Conservation (phyloP, 2,888 invertebrate species). For the Maniola hyperantus region DNA sequence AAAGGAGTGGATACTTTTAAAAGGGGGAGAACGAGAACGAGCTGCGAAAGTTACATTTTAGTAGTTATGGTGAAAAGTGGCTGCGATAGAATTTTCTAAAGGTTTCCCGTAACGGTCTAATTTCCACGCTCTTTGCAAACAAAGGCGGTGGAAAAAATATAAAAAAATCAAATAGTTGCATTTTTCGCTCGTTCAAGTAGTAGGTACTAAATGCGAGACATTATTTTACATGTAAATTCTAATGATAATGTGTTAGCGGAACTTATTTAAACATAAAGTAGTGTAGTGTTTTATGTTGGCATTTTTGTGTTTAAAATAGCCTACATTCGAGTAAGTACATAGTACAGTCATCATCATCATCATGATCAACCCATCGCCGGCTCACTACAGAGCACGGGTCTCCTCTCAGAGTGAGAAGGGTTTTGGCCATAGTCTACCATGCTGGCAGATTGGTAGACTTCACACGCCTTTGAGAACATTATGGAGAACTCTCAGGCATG, state of each 20-base stretch:
- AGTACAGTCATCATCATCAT: too few species aligned
- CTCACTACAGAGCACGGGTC: too few species aligned
- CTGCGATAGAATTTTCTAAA: constrained; percentile 42
- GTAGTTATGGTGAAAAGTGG: constrained; percentile 39
- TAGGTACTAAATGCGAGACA: constrained; percentile 27
- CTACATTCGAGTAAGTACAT: too few species aligned
- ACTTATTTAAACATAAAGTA: not conserved
- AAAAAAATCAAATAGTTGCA: constrained; percentile 42
- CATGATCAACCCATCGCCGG: too few species aligned
- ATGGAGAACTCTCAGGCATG: too few species aligned
- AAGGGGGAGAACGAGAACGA: constrained; percentile 9
- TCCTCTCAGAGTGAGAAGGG: too few species aligned
- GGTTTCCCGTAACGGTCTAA: constrained; percentile 43
- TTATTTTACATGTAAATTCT: constrained; percentile 26
- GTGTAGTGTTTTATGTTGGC: not conserved
- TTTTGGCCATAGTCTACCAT: too few species aligned
- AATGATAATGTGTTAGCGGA: constrained; percentile 13
- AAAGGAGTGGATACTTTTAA: constrained; percentile 23
- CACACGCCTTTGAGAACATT: too few species aligned
- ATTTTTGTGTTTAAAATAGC: not conserved
- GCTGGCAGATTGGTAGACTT: too few species aligned
- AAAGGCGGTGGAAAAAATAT: constrained; percentile 30
- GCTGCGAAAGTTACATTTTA: constrained; percentile 37
- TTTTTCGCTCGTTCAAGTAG: constrained; percentile 35
- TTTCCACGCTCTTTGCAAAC: constrained; percentile 44